These are phyloP conservation scores for Percina caprodes DNA, from an alignment of 2,113 vertebrate species.

Conservation along the genomic window DNA sequence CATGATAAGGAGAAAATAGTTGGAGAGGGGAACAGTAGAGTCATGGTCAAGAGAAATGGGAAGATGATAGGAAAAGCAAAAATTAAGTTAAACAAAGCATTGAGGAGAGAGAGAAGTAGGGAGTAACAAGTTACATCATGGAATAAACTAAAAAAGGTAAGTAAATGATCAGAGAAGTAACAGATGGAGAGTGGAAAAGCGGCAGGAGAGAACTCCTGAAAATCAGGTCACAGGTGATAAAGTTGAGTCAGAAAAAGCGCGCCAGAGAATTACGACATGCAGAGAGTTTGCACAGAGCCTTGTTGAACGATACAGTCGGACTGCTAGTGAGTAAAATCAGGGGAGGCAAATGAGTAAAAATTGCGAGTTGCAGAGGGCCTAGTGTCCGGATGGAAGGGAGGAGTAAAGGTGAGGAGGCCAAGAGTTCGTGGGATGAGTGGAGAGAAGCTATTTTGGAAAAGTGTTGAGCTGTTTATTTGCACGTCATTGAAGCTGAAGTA, in stretches of 20 bases:
- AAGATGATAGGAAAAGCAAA: neutral
- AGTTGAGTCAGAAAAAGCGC: neutral
- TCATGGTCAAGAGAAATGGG: neutral
- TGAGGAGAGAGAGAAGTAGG: neutral
- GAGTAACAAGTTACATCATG: neutral
- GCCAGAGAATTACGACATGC: neutral
- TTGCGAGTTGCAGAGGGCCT: constrained; percentile 30
- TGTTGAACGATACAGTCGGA: neutral
- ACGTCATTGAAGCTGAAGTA: constrained; percentile 99
- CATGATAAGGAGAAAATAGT: constrained; percentile 1
- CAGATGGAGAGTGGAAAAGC: neutral
- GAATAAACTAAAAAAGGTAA: constrained; percentile 4
- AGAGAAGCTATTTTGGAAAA: constrained; percentile 89
- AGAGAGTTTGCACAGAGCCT: constrained; percentile 5
- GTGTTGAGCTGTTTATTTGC: constrained; percentile 94
- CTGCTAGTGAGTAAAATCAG: neutral
- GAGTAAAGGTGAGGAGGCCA: constrained; percentile 57
- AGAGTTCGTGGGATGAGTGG: constrained; percentile 70
- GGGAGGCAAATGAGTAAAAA: constrained; percentile 28
- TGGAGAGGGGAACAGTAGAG: neutral
- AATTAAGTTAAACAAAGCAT: neutral
- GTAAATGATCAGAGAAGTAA: constrained; percentile 4
- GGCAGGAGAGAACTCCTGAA: neutral
- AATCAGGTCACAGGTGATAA: constrained; percentile 9
- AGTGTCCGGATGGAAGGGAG: constrained; percentile 58